A percentile compares a stretch with the other conserved stretches of the same genome.
Evolutionary conservation across 2,888 invertebrate species (phyloP).

Genomic region (Tenthredo mesomela): DNA sequence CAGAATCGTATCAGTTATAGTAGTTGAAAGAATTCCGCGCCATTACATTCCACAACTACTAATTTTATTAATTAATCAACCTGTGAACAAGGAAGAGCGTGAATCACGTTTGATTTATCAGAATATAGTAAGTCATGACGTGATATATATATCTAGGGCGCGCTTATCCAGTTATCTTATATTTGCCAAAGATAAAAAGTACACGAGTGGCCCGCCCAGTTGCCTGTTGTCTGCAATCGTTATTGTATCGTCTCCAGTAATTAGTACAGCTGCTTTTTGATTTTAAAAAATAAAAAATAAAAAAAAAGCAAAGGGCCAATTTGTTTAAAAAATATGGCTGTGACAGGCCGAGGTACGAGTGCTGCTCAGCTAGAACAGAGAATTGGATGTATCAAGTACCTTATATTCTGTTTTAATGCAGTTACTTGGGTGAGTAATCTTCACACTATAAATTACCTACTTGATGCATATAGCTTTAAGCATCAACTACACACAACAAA

Average conservation of each 20-base stretch:
- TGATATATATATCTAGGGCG: slow-evolving; percentile 69
- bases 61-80: slow-evolving; percentile 40
- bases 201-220: slow-evolving; percentile 56
- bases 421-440: slow-evolving; percentile 87
- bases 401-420: slow-evolving; percentile 89
- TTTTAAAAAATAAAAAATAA: background rate
- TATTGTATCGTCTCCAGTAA: slow-evolving; percentile 34
- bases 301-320: background rate
- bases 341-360: slow-evolving; percentile 76
- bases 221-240: slow-evolving; percentile 57
- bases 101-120: slow-evolving; percentile 59
- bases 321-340: slow-evolving; percentile 63
- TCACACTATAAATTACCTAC: background rate
- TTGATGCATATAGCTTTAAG: background rate
- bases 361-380: slow-evolving; percentile 85
- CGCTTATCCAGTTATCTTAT: slow-evolving; percentile 74
- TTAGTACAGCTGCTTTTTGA: slow-evolving; percentile 34
- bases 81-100: slow-evolving; percentile 49
- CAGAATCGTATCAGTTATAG: background rate
- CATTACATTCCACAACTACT: background rate
- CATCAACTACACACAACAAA: background rate
- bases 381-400: slow-evolving; percentile 90
- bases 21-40: background rate
- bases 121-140: slow-evolving; percentile 53
- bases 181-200: slow-evolving; percentile 72